Percentiles rank a stretch among this genome's conserved stretches.
Evolutionary conservation across 2,113 vertebrate species (phyloP).

Genomic region (Antennarius striatus): DNA sequence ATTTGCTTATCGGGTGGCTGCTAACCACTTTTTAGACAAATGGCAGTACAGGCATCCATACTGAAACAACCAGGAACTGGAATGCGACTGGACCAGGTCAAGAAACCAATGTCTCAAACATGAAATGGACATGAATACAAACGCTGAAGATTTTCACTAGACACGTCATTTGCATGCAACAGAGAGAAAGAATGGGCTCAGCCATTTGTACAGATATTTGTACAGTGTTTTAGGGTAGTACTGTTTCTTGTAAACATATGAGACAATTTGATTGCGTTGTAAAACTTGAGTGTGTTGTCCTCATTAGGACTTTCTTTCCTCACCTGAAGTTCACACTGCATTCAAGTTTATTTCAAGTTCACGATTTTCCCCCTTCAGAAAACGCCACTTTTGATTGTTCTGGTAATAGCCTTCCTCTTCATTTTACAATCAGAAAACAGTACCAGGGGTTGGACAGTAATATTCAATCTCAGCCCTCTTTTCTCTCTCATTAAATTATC

Average conservation of each 20-base stretch:
- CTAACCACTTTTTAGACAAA: conserved; percentile 69
- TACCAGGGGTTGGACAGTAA: conserved; percentile 28
- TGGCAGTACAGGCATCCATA: conserved; percentile 77
- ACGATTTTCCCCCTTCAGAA: conserved; percentile 64
- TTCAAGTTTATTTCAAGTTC: conserved; percentile 68
- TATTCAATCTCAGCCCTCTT: conserved; percentile 14
- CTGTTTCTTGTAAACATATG: conserved; percentile 82
- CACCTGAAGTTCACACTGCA: conserved; percentile 42
- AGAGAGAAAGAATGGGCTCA: conserved; percentile 76
- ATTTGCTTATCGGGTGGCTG: conserved; percentile 67
- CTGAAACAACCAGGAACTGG: conserved; percentile 64
- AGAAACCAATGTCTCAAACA: conserved; percentile 69
- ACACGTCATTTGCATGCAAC: conserved; percentile 85
- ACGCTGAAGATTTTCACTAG: conserved; percentile 80
- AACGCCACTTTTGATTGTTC: conserved; percentile 70
- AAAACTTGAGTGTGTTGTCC: conserved; percentile 59
- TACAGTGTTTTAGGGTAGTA: conserved; percentile 74
- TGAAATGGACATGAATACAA: conserved; percentile 79
- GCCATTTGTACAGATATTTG: conserved; percentile 79
- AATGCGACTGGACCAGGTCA: conserved; percentile 67
- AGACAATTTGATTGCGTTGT: conserved; percentile 76
- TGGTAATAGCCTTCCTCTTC: conserved; percentile 41
- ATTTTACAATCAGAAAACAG: conserved; percentile 62
- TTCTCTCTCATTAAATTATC: conserved; percentile 35
- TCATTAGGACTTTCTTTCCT: conserved; percentile 34